Percentiles rank a stretch among this genome's conserved stretches.
phyloP scores from a whole-genome alignment of 2,888 invertebrate species.

The Pedicia rivosa region DNA sequence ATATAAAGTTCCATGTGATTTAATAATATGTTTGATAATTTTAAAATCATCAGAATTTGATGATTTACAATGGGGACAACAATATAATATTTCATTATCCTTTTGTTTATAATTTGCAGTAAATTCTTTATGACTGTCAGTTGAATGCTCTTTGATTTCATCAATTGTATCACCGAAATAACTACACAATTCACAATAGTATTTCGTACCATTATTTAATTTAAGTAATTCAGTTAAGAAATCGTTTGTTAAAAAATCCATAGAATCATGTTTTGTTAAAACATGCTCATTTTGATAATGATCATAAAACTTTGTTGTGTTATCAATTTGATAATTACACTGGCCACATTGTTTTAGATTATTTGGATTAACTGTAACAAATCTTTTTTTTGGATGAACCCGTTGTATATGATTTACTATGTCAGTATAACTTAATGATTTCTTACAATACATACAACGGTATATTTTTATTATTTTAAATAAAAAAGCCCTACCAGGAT shows the following conservation, averaged over 20 bases:
- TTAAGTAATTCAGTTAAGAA: neutral
- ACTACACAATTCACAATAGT: neutral
- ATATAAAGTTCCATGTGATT: neutral
- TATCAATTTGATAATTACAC: too few relatives aligned
- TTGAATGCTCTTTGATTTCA: neutral
- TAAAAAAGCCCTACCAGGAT: too few relatives aligned
- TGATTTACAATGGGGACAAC: neutral
- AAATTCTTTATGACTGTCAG: neutral
- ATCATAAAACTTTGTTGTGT: neutral
- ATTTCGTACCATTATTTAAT: neutral
- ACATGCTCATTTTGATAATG: slow-evolving; percentile 1
- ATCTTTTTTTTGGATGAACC: too few relatives aligned
- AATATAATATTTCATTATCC: neutral
- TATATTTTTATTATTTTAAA: too few relatives aligned
- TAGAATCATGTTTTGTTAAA: neutral
- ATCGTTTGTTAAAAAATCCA: neutral
- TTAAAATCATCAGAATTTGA: neutral
- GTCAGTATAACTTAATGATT: too few relatives aligned
- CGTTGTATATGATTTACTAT: too few relatives aligned
- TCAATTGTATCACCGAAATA: neutral
- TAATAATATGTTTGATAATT: neutral
- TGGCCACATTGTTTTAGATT: neutral
- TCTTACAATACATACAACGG: too few relatives aligned
- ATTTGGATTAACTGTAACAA: neutral
- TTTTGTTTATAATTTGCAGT: neutral